Conservation (phyloP, 2,797 vertebrate genomes). For the Rhinophrynus dorsalis region DNA sequence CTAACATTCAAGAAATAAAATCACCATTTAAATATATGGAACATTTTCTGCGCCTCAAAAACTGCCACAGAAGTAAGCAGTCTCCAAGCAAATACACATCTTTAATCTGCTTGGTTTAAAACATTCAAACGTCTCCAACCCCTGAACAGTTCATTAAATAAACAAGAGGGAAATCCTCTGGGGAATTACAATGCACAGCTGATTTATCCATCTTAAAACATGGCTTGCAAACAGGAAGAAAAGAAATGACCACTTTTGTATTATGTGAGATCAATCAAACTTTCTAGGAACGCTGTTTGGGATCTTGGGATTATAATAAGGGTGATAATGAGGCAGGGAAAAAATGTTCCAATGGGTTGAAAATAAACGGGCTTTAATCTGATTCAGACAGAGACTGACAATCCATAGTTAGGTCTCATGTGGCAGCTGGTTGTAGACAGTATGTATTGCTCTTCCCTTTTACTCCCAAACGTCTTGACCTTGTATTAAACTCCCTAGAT, state of each 20-base stretch:
- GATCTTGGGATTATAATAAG: background rate
- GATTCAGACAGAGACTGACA: background rate
- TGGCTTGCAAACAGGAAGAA: background rate
- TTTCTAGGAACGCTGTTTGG: constrained; percentile 1
- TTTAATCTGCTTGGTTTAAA: background rate
- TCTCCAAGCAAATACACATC: background rate
- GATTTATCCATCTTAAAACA: constrained; percentile 14
- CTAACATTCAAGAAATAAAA: too few species aligned
- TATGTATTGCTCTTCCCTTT: too few species aligned
- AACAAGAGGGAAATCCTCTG: background rate
- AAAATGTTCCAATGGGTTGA: background rate
- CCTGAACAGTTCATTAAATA: constrained; percentile 2
- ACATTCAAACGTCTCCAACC: too few species aligned
- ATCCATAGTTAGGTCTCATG: background rate
- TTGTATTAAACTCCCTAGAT: too few species aligned
- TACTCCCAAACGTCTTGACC: too few species aligned
- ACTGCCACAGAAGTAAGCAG: background rate
- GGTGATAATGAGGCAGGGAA: constrained; percentile 12
- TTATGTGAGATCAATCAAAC: constrained; percentile 8
- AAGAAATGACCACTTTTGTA: background rate
- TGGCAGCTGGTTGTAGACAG: too few species aligned
- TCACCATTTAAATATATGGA: too few species aligned
- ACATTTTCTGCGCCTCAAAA: too few species aligned
- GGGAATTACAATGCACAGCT: background rate
- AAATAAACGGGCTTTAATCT: background rate